A percentile compares a stretch with the other conserved stretches of the same genome.
Evolutionary conservation across 2,888 invertebrate species (phyloP).

Genomic region (Acanthosepion esculentum): DNA sequence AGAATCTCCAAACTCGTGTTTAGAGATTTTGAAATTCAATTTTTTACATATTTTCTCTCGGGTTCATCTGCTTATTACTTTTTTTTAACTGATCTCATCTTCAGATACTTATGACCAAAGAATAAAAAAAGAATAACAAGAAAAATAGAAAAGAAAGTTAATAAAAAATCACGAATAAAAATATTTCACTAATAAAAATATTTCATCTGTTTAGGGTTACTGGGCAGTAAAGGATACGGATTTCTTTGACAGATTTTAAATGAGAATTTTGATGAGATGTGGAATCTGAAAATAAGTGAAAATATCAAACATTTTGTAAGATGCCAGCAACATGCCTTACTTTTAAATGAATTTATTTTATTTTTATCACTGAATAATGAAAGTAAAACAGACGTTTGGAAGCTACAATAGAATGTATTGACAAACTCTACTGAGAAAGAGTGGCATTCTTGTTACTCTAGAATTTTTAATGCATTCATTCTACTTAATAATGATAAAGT

Average conservation of each 20-base stretch:
- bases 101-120: not conserved
- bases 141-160: not conserved
- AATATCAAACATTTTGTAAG: not conserved
- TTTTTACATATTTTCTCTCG: not conserved
- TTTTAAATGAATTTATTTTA: not conserved
- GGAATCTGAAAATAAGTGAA: not conserved
- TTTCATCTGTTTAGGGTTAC: not conserved
- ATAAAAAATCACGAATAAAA: not conserved
- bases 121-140: not conserved
- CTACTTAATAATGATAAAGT: too few species aligned
- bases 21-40: not conserved
- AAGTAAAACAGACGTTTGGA: too few species aligned
- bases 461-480: too few species aligned
- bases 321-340: not conserved
- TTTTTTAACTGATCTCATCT: not conserved
- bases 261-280: not conserved
- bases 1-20: not conserved
- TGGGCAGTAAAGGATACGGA: conserved; percentile 63
- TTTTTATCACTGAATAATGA: too few species aligned
- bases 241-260: conserved; percentile 62
- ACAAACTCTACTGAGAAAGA: too few species aligned
- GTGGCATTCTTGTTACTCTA: too few species aligned
- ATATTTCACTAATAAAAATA: not conserved
- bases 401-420: too few species aligned
- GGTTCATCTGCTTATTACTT: not conserved